phyloP scores from a whole-genome alignment of 1,140 invertebrate species.

The Tetramorium alpestre region DNA sequence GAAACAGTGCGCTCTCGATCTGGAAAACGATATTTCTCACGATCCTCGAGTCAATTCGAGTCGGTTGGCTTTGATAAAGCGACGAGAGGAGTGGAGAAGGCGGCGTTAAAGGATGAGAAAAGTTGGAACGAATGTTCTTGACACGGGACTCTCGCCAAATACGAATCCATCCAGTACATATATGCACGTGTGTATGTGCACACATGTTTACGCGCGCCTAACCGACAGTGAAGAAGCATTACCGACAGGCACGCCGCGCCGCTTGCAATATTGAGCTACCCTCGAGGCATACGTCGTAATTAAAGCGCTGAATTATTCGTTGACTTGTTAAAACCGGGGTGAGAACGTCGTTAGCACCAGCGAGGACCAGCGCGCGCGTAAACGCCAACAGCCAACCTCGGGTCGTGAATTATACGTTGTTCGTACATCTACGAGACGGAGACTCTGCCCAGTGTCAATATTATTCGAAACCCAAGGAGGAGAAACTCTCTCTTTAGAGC shows the following conservation, averaged over 20 bases:
- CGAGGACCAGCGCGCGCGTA: slow-evolving; percentile 70
- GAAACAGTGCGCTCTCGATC: neutral
- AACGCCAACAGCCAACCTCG: slow-evolving; percentile 71
- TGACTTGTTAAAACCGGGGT: slow-evolving; percentile 77
- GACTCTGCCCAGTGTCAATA: slow-evolving; percentile 55
- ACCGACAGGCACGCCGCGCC: slow-evolving; percentile 63
- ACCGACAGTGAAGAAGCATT: slow-evolving; percentile 74
- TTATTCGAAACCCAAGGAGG: slow-evolving; percentile 45
- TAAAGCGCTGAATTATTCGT: slow-evolving; percentile 83
- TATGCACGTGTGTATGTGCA: neutral
- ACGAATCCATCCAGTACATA: slow-evolving; percentile 19
- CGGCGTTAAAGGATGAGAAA: slow-evolving; percentile 39
- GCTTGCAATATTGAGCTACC: slow-evolving; percentile 80
- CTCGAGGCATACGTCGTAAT: slow-evolving; percentile 77
- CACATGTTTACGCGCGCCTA: slow-evolving; percentile 58
- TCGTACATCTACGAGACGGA: slow-evolving; percentile 9
- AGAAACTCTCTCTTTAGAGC: neutral
- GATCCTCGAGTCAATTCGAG: slow-evolving; percentile 35
- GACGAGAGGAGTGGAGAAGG: neutral
- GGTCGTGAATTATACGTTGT: slow-evolving; percentile 77
- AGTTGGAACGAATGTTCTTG: slow-evolving; percentile 57
- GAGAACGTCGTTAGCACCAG: slow-evolving; percentile 80
- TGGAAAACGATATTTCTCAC: neutral
- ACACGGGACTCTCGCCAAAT: slow-evolving; percentile 72
- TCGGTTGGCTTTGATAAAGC: slow-evolving; percentile 36